These are phyloP conservation scores for Pseudochirops corinnae DNA, from an alignment of 2,797 vertebrate species.

Conservation along the genomic window DNA sequence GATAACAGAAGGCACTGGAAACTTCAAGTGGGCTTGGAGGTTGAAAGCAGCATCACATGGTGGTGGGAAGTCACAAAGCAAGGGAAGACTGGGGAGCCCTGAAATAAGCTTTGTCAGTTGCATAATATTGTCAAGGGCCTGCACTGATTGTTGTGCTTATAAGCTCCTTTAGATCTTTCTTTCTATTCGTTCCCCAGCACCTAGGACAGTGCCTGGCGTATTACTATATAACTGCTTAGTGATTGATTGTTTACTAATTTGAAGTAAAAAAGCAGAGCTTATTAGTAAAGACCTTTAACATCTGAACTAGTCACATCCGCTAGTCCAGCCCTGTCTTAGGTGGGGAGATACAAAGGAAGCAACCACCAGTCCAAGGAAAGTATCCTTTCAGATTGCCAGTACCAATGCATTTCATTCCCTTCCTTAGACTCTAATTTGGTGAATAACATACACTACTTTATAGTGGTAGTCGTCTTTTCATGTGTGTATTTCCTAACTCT, in stretches of 20 bases:
- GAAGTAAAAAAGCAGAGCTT: not conserved
- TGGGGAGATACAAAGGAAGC: slow-evolving; percentile 17
- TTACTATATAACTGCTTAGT: not conserved
- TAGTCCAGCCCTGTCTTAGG: slow-evolving; percentile 26
- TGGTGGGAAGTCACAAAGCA: not conserved
- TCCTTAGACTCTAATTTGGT: slow-evolving; percentile 48
- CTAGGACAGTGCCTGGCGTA: not conserved
- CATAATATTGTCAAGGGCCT: not conserved
- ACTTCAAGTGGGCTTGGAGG: not conserved
- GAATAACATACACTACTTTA: not conserved
- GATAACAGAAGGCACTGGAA: not conserved
- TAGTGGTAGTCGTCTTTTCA: not conserved
- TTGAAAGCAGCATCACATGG: not conserved
- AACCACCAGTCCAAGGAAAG: not conserved
- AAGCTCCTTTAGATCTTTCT: not conserved
- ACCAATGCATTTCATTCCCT: slow-evolving; percentile 16
- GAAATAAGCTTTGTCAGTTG: not conserved
- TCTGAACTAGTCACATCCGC: not conserved
- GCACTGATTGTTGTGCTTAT: not conserved
- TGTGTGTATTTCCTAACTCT: not conserved
- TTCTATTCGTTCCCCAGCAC: not conserved
- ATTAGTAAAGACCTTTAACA: not conserved
- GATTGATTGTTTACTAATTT: not conserved
- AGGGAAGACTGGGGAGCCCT: rapidly evolving
- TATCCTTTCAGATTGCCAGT: not conserved